Evolutionary conservation across 2,888 invertebrate species (phyloP), one percentile per base, ranked within the genome.

Genomic region (Priocnemis perturbator): DNA sequence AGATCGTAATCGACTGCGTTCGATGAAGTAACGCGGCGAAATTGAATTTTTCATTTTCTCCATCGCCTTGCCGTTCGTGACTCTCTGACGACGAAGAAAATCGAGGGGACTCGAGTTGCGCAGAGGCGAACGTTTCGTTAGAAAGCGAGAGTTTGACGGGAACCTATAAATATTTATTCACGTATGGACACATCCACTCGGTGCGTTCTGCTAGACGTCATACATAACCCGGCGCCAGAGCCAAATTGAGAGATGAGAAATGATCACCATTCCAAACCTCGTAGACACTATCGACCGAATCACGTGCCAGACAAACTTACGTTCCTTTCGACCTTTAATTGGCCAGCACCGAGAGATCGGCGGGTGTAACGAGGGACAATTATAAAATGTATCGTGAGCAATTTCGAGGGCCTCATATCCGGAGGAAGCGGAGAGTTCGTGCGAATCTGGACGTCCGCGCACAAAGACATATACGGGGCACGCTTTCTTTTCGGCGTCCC

Each of bases 401-500:
- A 5, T 11, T 37, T 11, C 37, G 7, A 11, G 37, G 7, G 20
- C 45, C 37, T 58, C 45, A 26, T 44, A 61, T 60, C 47, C 30
- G 50, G 17, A 60, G 60, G 60, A 50, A 60, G 47, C 60, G 50
- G 21, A 21, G 37, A 37, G 21, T 44, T 20, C 30, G 60, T 47
- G 59, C 23, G 47, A 19, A 45, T 19, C 15, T 20, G n/a, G n/a
- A n/a, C n/a, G 21, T 44, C n/a, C 45, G 3, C 20, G 19, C 37
- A 59, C 21, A 59, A 11, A 59, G 9, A 30, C 56, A 55, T 23
- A 56, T 56, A 65, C 60, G 66, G 64, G 60, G 67, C 66, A 60
- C 64, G 76, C 83, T 83, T 82, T 82, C 82, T 82, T 82, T 74
- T 76, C 44, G 44, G 26, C 44, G 26, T 26, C 37, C 56, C 71